Evolutionary conservation across 2,113 vertebrate species (phyloP).

Genomic region (Puffinus mauretanicus): DNA sequence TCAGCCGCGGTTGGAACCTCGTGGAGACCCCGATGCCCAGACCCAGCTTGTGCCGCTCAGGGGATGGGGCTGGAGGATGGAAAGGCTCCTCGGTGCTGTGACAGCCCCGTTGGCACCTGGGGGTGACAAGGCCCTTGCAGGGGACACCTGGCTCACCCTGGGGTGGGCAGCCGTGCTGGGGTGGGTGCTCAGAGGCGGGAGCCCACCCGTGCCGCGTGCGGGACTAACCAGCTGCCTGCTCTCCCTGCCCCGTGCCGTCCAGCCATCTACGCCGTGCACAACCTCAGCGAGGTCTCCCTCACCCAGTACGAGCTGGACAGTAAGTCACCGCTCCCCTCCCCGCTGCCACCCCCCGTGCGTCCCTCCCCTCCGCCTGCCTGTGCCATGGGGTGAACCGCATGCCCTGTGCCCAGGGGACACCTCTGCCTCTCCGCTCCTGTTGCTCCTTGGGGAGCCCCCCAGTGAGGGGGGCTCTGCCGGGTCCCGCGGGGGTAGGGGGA

Average conservation of each 20-base stretch:
- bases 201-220: fast-evolving
- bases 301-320: constrained; percentile 91
- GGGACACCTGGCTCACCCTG: neutral
- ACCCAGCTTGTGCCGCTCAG: fast-evolving
- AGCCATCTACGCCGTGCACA: constrained; percentile 86
- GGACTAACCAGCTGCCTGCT: neutral
- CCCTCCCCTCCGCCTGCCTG: neutral
- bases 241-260: neutral
- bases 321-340: constrained; percentile 73
- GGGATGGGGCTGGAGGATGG: neutral
- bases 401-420: too few relatives aligned
- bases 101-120: neutral
- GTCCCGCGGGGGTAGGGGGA: fast-evolving
- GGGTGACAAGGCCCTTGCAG: neutral
- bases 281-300: constrained; percentile 87
- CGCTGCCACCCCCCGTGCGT: neutral
- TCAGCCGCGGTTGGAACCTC: fast-evolving
- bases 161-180: neutral
- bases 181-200: neutral
- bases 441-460: neutral
- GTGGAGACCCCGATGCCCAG: fast-evolving
- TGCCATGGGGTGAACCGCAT: neutral
- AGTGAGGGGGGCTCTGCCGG: neutral
- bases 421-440: neutral
- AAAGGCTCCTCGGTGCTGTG: neutral